Evolutionary conservation across 2,797 vertebrate species (phyloP).

Genomic region (Dryobates pubescens): DNA sequence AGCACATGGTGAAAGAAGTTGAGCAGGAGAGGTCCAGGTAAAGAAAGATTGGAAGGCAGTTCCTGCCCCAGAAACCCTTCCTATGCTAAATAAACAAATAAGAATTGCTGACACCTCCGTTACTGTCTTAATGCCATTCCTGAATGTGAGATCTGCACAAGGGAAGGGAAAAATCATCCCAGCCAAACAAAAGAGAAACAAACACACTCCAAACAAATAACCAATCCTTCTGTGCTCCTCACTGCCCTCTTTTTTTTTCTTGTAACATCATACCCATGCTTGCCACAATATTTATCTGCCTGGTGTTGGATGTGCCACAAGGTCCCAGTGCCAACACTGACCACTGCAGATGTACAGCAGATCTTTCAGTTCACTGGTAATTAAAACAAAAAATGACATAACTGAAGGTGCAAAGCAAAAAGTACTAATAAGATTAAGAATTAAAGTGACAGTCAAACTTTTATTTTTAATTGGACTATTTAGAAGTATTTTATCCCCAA

Average conservation of each 20-base stretch:
- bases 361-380: neutral
- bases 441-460: too few species aligned
- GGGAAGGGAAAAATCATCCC: neutral
- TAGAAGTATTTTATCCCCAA: neutral
- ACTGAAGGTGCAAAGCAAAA: neutral
- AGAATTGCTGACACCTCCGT: fast-evolving
- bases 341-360: neutral
- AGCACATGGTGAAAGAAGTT: fast-evolving
- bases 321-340: fast-evolving
- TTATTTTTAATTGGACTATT: neutral
- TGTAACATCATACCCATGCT: neutral
- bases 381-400: fast-evolving
- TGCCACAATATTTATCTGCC: neutral
- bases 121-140: neutral
- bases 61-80: neutral
- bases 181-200: too few species aligned
- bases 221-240: neutral
- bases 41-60: neutral
- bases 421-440: neutral
- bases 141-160: fast-evolving
- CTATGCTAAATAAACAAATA: neutral
- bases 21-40: fast-evolving
- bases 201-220: too few species aligned
- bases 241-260: neutral
- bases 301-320: fast-evolving